Conservation (phyloP, 2,797 vertebrate genomes). For the Xerus rutilus region DNA sequence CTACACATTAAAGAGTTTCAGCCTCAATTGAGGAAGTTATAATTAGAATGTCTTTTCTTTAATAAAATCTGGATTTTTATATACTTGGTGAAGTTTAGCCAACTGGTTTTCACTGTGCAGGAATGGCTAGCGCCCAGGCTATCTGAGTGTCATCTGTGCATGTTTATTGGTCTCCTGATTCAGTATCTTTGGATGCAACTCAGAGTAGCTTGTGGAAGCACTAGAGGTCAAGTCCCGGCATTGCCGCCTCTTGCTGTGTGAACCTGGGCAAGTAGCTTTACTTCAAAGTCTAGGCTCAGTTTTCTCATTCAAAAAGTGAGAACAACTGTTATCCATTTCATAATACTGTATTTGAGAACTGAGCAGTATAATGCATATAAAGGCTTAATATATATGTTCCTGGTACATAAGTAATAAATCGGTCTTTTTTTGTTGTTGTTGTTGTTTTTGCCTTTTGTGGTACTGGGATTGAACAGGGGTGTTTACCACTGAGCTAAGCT, state of each 20-base stretch:
- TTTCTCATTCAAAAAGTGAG: background rate
- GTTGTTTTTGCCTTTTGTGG: no score
- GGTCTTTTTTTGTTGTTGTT: background rate
- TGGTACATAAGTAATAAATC: background rate
- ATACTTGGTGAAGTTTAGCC: background rate
- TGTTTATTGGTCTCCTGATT: background rate
- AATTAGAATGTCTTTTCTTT: background rate
- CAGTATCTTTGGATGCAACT: background rate
- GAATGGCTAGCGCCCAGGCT: background rate
- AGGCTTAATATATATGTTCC: background rate
- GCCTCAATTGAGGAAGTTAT: background rate
- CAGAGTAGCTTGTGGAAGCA: background rate
- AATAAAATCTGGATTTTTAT: background rate
- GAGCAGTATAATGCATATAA: background rate
- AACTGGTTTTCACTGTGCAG: background rate
- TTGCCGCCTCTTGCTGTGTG: background rate
- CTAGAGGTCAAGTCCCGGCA: background rate
- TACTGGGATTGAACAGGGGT: no score
- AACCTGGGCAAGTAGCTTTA: rapidly evolving
- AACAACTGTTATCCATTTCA: background rate
- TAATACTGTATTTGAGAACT: background rate
- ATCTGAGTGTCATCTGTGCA: no score
- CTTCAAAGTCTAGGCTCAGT: background rate
- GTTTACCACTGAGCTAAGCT: no score
- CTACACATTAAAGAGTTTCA: background rate